Base-by-base conservation (phyloP, 2,888 invertebrate species). In the Archips crataeganus region DNA sequence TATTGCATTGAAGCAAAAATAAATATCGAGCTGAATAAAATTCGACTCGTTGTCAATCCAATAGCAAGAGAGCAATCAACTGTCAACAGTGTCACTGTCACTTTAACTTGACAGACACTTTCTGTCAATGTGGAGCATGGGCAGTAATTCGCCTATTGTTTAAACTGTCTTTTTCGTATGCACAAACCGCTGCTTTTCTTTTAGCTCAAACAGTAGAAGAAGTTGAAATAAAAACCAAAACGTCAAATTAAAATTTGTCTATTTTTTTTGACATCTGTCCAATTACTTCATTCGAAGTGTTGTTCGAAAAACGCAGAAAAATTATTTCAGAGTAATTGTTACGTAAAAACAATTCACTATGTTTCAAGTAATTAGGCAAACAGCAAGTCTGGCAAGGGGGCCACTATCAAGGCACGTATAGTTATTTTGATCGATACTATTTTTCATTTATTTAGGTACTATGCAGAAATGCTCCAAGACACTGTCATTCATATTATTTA, bases 331-430 rank as follows among this genome's bases (percentile, higher is more conserved):
- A 57, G 61, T 66, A 60, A 66, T 69, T 74, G 67, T 71, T 34
- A 51, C 75, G 65, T 64, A 73, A 77, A 82, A 79, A 64, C 59
- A 69, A 59, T 63, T 68, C 57, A 10, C 57, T 36, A 93, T 93
- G 93, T 86, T 89, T 79, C 87, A 91, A 82, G 84, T 87, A 67
- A 79, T 91, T 51, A 82, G 81, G 71, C 83, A 83, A 71, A 81
- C 85, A 15, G 84, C 84, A 61, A 80, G 82, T 75, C 79, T 92
- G 75, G 80, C 88, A 71, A 89, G 79, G 77, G 80, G 85, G 75
- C 80, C 83, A 54, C 73, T 92, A 34, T 84, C 88, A 47, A 90
- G 90, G 93, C 93, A 76, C 77, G 79, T 77, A 9, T 23, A 15
- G 15, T 11, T 23, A 8, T n/a, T 57, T 1, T 11, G 36, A 32